Base-by-base conservation (phyloP, 2,888 invertebrate genomes). In the Lacanobia wlatinum region DNA sequence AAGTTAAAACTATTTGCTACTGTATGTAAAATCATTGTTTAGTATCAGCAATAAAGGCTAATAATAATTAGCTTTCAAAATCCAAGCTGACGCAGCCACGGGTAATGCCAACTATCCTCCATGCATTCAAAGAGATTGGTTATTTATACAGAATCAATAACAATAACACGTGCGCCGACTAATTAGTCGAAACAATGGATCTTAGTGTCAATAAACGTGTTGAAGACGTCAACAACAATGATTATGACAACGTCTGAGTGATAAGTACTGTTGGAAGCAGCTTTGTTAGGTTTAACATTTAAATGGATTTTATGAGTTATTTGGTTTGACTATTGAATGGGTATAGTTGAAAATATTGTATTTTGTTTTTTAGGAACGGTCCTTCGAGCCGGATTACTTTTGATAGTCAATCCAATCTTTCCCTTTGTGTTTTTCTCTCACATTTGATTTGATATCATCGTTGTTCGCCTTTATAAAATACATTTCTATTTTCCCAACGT, bases 141-240 rank as follows among this genome's bases (percentile, higher is more conserved):
- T 40, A 38, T 28, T 16, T 59, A 28, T 38, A 50, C 48, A 40
- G 21, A 52, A 23, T 55, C 5, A 23, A 48, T 16, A 55, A 18
- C 28, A 52, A 21, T 10, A 14, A 28, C 58, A 79, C 63, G 76
- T 63, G 73, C 52, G 56, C 34, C 21, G 53, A 67, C 48, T 52
- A 56, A 66, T 62, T 59, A 61, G 55, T 56, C 59, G 21, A 55
- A 76, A 82, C 78, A 77, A 82, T 77, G 53, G 73, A 46, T 65
- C 46, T 56, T 66, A 80, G 73, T 82, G 78, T 82, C 82, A 80
- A 77, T 70, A 82, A 73, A 77, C 82, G 72, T 59, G 73, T 58
- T 66, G 40, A 43, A 69, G 58, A 62, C 61, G 53, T 76, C 68
- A 72, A 65, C 56, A 38, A 28, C 50, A 55, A 55, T 14, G 67